A percentile compares a stretch with the other conserved stretches of the same genome.
phyloP scores from a whole-genome alignment of 2,113 vertebrate species.

The Prunella himalayana region DNA sequence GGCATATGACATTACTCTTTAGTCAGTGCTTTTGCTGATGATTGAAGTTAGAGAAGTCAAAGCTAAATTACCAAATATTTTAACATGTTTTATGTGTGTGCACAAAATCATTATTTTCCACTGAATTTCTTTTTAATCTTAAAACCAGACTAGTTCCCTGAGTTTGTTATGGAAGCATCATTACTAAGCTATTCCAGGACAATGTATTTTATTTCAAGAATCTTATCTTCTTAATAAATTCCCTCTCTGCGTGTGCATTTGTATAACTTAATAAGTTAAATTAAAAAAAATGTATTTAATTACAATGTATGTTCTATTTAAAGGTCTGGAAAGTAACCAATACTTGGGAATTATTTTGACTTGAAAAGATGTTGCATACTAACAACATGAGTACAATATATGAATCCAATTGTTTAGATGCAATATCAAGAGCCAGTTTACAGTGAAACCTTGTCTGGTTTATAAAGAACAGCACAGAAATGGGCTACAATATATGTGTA shows the following conservation, averaged over 20 bases:
- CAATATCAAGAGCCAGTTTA: not conserved
- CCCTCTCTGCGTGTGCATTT: not conserved
- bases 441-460: not conserved
- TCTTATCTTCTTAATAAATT: not conserved
- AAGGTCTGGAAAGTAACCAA: not conserved
- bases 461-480: not conserved
- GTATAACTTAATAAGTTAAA: not conserved
- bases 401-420: not conserved
- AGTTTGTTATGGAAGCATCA: not conserved
- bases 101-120: not conserved
- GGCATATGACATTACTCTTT: conserved; percentile 50
- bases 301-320: not conserved
- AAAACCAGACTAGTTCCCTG: not conserved
- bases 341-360: not conserved
- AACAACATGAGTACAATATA: not conserved
- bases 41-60: conserved; percentile 25
- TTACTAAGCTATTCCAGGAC: not conserved
- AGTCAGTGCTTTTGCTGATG: conserved; percentile 30
- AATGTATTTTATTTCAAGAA: not conserved
- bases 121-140: not conserved
- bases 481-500: not conserved
- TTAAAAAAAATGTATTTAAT: not conserved
- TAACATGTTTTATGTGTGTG: not conserved
- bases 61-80: conserved; percentile 22
- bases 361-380: not conserved